Evolutionary conservation across 2,888 invertebrate genomes (phyloP), one percentile per base, ranked within the genome.

Genomic region (Koerneria pararmatus): DNA sequence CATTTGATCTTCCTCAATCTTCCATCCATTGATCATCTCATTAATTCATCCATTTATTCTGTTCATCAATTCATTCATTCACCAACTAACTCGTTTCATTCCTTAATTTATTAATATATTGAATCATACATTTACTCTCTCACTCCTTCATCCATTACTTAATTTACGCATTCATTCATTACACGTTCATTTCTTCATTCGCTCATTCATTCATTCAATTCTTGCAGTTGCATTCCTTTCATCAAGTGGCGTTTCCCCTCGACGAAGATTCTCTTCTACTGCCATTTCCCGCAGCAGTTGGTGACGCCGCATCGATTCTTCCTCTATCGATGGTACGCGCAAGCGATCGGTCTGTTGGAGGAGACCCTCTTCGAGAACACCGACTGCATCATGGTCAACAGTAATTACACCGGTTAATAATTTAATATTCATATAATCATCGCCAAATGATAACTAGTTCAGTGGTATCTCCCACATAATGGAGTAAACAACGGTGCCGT

Each of bases 361-460:
- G 85, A 85, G 72, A 79, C 75, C 32, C 84, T 86, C 2, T 86
- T 85, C 60, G 85, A 85, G 31, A 80, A 84, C 78, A 85, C 86
- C 37, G 84, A 86, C 72, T 73, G 80, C 67, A 80, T 87, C 41
- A 80, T 86, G 58, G 86, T 86, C 22, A 86, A 86, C 76, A 86
- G 86, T 73, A 82, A 85, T 71, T 86, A 85, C 76, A 86, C 86
- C 69, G 85, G 86, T 85, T 71, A 51, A 57, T 59, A 37, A 24
- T 2, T 19, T 3, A 37, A 8, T 51, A 5, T 56, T 29, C n/a
- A n/a, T 15, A 41, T 8, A 41, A 11, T 8, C 41, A 41, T 41
- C 41, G 41, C 15, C 19, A 24, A 6, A 51, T 22, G n/a, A 11
- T 22, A 8, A 15, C 1, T 24, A 34, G 19, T 31, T 29, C 27